phyloP scores from a whole-genome alignment of 2,797 vertebrate genomes.

The Limnodromus scolopaceus region DNA sequence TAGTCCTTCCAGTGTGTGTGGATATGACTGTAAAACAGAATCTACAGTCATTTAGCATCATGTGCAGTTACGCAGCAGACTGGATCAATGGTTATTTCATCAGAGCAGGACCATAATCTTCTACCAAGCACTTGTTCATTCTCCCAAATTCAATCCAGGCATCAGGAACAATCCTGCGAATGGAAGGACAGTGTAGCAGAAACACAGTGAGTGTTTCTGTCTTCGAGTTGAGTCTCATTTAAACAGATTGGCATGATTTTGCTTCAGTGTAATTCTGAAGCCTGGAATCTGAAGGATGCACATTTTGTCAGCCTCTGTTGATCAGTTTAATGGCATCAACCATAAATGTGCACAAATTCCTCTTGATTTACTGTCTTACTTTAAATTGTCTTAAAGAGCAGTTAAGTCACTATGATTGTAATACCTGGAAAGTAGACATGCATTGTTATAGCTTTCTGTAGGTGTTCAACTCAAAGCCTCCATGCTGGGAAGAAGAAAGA shows the following conservation, averaged over 20 bases:
- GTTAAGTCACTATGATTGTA: slow-evolving; percentile 22
- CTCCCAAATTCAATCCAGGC: neutral
- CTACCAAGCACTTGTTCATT: neutral
- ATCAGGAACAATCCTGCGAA: neutral
- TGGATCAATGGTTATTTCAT: neutral
- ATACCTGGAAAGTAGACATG: slow-evolving; percentile 24
- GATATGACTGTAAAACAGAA: neutral
- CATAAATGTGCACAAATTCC: neutral
- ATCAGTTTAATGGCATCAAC: neutral
- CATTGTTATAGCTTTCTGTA: slow-evolving; percentile 17
- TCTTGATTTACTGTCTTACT: neutral
- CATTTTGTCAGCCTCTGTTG: neutral
- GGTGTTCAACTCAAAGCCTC: slow-evolving; percentile 38
- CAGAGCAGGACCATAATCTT: neutral
- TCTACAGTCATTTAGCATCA: neutral
- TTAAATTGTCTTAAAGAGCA: slow-evolving; percentile 7
- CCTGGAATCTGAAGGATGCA: neutral
- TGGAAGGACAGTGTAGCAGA: neutral
- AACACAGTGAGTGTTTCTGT: neutral
- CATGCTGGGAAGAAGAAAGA: slow-evolving; percentile 42
- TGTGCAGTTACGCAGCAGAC: neutral
- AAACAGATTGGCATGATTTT: neutral
- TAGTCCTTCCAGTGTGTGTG: neutral
- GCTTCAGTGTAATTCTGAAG: neutral
- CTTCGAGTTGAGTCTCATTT: neutral